Evolutionary conservation across 2,113 vertebrate genomes (phyloP).

Genomic region (Cranoglanis bouderius): DNA sequence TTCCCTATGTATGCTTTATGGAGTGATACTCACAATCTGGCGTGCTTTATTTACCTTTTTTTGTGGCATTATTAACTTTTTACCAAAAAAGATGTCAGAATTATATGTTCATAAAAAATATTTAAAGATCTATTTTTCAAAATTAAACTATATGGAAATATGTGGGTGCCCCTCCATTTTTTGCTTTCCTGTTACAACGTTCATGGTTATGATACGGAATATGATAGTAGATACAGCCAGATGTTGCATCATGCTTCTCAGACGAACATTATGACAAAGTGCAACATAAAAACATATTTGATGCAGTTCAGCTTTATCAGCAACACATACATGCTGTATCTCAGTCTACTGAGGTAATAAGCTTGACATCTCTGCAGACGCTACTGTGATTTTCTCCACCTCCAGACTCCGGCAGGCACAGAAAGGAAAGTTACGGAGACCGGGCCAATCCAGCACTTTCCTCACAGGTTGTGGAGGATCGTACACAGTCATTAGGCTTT

Average conservation of each 20-base stretch:
- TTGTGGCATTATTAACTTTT: slow-evolving; percentile 63
- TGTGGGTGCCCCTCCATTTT: neutral
- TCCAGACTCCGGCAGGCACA: slow-evolving; percentile 70
- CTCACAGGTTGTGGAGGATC: slow-evolving; percentile 58
- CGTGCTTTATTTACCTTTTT: slow-evolving; percentile 55
- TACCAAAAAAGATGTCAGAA: slow-evolving; percentile 71
- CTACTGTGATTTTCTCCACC: slow-evolving; percentile 52
- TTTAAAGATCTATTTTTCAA: slow-evolving; percentile 82
- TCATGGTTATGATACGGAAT: neutral
- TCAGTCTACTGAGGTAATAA: slow-evolving; percentile 60
- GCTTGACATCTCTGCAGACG: slow-evolving; percentile 64
- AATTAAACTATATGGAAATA: slow-evolving; percentile 62
- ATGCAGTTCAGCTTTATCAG: too few species aligned
- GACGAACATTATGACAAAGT: too few species aligned
- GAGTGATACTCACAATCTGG: slow-evolving; percentile 55
- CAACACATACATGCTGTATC: too few species aligned
- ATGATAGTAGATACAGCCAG: neutral
- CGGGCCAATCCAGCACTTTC: slow-evolving; percentile 55
- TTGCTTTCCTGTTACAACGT: neutral
- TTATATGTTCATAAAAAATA: slow-evolving; percentile 73
- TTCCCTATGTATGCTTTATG: slow-evolving; percentile 53
- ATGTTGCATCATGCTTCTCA: neutral
- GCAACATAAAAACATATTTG: too few species aligned
- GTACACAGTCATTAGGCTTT: slow-evolving; percentile 48
- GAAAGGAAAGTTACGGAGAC: slow-evolving; percentile 60